These are phyloP conservation scores for Orycteropus afer DNA, from an alignment of 2,113 vertebrate species.

Conservation along the genomic window DNA sequence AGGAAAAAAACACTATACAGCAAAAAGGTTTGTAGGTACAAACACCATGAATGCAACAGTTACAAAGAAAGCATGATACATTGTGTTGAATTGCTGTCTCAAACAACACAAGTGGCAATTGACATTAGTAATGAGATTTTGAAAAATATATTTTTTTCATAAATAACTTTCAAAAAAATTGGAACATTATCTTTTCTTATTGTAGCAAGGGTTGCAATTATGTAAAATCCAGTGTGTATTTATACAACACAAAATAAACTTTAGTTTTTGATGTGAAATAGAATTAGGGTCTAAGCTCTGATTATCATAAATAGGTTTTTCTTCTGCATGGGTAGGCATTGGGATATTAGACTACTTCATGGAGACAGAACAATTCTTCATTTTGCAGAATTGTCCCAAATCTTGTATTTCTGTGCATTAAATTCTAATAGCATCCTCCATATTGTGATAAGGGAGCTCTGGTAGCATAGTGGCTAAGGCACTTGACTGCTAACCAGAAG, in stretches of 20 bases:
- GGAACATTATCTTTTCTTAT: background rate
- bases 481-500: too few relatives aligned
- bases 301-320: background rate
- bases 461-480: too few relatives aligned
- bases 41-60: background rate
- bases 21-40: background rate
- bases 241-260: background rate
- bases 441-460: too few relatives aligned
- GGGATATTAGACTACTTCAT: background rate
- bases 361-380: background rate
- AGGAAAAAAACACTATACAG: background rate
- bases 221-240: background rate
- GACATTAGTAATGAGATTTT: background rate
- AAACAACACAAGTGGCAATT: background rate
- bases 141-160: background rate
- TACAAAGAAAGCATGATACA: background rate
- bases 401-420: background rate
- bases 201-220: background rate
- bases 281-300: background rate
- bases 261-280: background rate
- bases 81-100: background rate
- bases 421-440: background rate
- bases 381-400: background rate
- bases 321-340: background rate
- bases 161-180: background rate